Evolutionary conservation across 2,888 invertebrate species (phyloP).

Genomic region (Octonoba sinensis): DNA sequence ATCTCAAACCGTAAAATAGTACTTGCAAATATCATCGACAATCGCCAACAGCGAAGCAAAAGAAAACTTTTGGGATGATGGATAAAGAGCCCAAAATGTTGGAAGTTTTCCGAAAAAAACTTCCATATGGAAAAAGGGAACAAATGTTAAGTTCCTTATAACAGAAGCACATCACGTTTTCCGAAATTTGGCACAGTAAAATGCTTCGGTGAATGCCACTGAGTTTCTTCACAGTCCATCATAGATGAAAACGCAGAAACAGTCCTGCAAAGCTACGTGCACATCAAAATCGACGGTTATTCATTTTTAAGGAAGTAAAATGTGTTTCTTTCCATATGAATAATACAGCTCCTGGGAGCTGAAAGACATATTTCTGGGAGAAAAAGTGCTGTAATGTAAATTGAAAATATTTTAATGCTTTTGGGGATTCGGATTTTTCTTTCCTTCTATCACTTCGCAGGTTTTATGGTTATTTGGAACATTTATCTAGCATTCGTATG

Average conservation of each 20-base stretch:
- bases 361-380: background rate
- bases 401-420: constrained; percentile 13
- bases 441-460: too few species aligned
- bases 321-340: constrained; percentile 20
- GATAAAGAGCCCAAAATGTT: too few species aligned
- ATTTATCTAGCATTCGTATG: too few species aligned
- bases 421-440: background rate
- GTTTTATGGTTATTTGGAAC: too few species aligned
- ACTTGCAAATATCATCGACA: too few species aligned
- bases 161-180: constrained; percentile 32
- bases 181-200: constrained; percentile 23
- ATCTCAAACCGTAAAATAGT: too few species aligned
- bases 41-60: too few species aligned
- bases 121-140: too few species aligned
- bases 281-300: constrained; percentile 36
- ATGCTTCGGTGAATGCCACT: background rate
- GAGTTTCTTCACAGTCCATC: background rate
- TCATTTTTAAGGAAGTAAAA: constrained; percentile 22
- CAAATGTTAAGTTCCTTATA: constrained; percentile 20
- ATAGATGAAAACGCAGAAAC: too few species aligned
- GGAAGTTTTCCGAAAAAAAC: too few species aligned
- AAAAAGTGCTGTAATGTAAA: constrained; percentile 17
- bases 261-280: background rate
- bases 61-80: too few species aligned
- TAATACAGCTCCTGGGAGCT: constrained; percentile 19